phyloP scores from a whole-genome alignment of 2,113 vertebrate genomes.

The Fukomys damarensis region DNA sequence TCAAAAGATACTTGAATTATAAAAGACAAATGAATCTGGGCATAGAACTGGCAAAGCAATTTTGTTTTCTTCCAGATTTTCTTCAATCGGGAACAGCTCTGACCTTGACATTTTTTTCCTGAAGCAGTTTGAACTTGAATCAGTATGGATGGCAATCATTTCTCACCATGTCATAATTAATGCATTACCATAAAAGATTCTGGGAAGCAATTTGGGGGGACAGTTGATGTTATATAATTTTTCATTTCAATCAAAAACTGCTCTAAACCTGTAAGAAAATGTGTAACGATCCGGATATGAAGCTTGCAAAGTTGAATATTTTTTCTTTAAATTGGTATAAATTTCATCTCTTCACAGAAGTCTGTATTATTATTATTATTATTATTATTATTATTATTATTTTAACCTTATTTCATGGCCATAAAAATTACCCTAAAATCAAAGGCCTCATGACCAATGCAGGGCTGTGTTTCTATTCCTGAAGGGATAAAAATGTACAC shows the following conservation, averaged over 20 bases:
- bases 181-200: neutral
- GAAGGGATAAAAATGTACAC: neutral
- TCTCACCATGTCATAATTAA: neutral
- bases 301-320: neutral
- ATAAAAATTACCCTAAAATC: slow-evolving; percentile 45
- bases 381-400: neutral
- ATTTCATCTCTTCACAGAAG: slow-evolving; percentile 13
- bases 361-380: neutral
- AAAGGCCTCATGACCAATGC: neutral
- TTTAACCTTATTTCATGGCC: neutral
- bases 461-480: slow-evolving; percentile 25
- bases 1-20: slow-evolving; percentile 17
- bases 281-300: neutral
- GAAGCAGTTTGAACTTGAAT: neutral
- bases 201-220: neutral
- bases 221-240: neutral
- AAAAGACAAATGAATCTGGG: neutral
- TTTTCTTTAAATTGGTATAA: neutral
- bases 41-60: neutral
- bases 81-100: neutral
- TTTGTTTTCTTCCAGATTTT: neutral
- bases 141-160: neutral
- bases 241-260: slow-evolving; percentile 12
- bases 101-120: neutral
- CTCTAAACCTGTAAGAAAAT: neutral